Percentiles rank a stretch among this genome's conserved stretches.
phyloP scores from a whole-genome alignment of 2,113 vertebrate species.

The Aythya baeri region DNA sequence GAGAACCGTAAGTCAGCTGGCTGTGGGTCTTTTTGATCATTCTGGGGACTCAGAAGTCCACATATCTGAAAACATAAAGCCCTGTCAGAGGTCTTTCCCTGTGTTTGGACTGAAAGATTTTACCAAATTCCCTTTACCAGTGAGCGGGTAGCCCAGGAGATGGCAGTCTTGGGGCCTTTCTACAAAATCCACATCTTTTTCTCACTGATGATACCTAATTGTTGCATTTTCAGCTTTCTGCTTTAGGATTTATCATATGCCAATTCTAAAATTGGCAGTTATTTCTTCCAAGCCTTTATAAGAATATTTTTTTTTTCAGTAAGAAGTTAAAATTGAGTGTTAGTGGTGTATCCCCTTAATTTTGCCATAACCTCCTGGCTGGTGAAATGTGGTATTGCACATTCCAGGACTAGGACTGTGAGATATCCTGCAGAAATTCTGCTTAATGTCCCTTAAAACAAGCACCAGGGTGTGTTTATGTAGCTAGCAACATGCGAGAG shows the following conservation, averaged over 20 bases:
- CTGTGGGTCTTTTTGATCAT: background rate
- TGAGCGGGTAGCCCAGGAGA: background rate
- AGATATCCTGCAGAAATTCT: background rate
- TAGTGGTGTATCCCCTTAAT: background rate
- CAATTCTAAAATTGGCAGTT: background rate
- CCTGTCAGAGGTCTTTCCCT: background rate
- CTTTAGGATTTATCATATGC: background rate
- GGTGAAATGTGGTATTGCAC: background rate
- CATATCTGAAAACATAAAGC: background rate
- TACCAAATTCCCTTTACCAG: background rate
- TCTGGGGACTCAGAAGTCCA: background rate
- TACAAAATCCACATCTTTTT: background rate
- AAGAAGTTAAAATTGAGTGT: background rate
- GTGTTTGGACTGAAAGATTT: background rate
- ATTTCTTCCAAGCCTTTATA: background rate
- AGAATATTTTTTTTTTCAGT: background rate
- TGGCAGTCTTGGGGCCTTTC: background rate
- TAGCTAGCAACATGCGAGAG: background rate
- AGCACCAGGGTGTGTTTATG: background rate
- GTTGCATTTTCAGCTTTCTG: background rate
- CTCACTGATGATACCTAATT: background rate
- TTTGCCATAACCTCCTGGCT: background rate
- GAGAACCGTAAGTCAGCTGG: slow-evolving; percentile 68
- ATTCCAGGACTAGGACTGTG: background rate
- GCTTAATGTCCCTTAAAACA: background rate